Evolutionary conservation across 2,888 invertebrate genomes (phyloP), one percentile per base, ranked within the genome.

Genomic region (Drosophila atripex): DNA sequence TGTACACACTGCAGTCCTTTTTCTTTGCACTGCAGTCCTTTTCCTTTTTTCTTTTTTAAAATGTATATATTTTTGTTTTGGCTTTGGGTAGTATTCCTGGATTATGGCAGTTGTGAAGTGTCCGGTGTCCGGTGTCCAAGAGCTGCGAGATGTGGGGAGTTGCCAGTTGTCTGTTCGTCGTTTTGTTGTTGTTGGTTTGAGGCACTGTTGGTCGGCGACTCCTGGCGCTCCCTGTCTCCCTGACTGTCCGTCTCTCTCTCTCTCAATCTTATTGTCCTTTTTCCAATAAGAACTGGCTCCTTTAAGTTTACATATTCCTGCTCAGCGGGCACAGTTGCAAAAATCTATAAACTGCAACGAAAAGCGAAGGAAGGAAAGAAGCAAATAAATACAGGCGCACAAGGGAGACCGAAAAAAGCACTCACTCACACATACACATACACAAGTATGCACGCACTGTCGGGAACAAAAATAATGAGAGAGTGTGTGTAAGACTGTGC

Each of bases 341-440:
- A 89, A 89, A 89, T 88, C 89, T 85, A 89, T 88, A 86, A 89
- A 89, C 90, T 89, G 89, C 86, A 89, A 89, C 78, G 78, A 86
- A 82, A 66, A 60, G 30, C 46, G 52, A 52, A 73, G 73, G 73
- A 75, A 65, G 52, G 47, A 76, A 71, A 85, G 63, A 77, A 71
- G 78, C 56, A 57, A 50, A 79, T 79, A 75, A 80, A 80, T 71
- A 82, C 57, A 76, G 71, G 71, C 47, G 58, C 76, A 80, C 77
- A 82, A 83, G 72, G 75, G 75, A 80, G 73, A 74, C 76, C 78
- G 71, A 80, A 75, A 78, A 70, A 60, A 58, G 66, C 68, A 71
- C 61, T 59, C 52, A 55, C 51, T 50, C 50, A 63, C 43, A 52
- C 41, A 55, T 16, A 38, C 28, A 52, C 47, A 55, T 39, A 52